A percentile compares a stretch with the other conserved stretches of the same genome.
Conservation (phyloP, 1,140 invertebrate species). For the Delia radicum region DNA sequence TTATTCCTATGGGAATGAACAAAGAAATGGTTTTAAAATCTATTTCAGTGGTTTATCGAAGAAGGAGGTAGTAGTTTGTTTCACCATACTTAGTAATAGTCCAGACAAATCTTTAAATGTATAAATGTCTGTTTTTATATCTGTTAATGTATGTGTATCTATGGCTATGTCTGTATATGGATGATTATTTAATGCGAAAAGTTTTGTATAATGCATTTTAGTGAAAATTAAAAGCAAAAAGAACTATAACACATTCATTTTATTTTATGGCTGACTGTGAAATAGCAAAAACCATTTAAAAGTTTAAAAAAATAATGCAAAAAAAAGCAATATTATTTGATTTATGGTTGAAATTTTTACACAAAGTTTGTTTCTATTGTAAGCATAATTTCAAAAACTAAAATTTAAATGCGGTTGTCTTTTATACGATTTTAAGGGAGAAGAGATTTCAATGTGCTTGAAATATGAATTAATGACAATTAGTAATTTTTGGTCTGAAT, state of each 20-base stretch:
- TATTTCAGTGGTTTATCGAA: neutral
- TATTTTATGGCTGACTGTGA: neutral
- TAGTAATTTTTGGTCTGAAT: no score
- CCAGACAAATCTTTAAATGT: neutral
- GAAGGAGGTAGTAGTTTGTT: neutral
- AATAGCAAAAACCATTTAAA: neutral
- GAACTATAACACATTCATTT: neutral
- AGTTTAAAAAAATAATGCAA: neutral
- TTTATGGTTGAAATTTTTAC: neutral
- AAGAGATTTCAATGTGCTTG: no score
- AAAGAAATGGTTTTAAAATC: no score
- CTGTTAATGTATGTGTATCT: neutral
- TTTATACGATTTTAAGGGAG: no score
- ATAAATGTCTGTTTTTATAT: neutral
- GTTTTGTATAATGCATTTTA: neutral
- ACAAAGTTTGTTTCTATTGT: neutral
- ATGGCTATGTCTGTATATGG: neutral
- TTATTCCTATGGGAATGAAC: no score
- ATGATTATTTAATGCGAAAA: constrained; percentile 1
- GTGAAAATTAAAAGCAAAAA: neutral
- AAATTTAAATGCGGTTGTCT: neutral
- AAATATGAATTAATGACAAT: no score
- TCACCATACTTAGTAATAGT: neutral
- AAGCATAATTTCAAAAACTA: neutral
- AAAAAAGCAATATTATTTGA: neutral